Conservation (phyloP, 35 echinoderm and acorn worm species). For the Eucidaris tribuloides region DNA sequence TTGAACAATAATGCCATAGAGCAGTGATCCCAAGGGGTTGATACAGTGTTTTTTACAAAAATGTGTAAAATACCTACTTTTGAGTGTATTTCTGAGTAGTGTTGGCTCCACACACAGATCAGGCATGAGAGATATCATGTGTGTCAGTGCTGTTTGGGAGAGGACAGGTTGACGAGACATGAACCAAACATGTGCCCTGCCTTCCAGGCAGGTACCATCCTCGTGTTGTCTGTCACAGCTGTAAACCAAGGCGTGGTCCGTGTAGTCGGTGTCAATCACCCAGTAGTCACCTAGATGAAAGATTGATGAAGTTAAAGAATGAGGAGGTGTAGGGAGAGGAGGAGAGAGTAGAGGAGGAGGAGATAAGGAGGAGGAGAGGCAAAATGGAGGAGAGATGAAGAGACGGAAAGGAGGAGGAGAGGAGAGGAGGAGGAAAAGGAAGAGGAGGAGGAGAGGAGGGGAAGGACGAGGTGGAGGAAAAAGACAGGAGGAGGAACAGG, state of each 20-base stretch:
- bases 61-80: neutral
- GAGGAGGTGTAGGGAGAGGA: too few species aligned
- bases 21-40: too few species aligned
- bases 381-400: neutral
- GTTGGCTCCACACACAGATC: neutral
- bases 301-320: too few species aligned
- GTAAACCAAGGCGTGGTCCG: slow-evolving; percentile 53
- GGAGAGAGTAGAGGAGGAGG: too few species aligned
- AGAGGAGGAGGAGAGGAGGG: neutral
- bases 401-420: neutral
- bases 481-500: too few species aligned
- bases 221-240: slow-evolving; percentile 32
- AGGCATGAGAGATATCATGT: neutral
- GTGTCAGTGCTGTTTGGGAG: neutral
- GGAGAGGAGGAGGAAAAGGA: neutral
- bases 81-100: neutral
- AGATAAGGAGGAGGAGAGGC: neutral
- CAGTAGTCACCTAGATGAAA: slow-evolving; percentile 71
- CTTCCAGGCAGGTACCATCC: slow-evolving; percentile 25
- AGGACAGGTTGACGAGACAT: slow-evolving; percentile 18
- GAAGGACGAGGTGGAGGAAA: neutral
- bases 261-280: slow-evolving; percentile 55
- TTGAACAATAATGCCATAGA: too few species aligned
- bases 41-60: too few species aligned
- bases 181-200: slow-evolving; percentile 28